Base-by-base conservation (phyloP, 2,888 invertebrate genomes). In the Lypha dubia region DNA sequence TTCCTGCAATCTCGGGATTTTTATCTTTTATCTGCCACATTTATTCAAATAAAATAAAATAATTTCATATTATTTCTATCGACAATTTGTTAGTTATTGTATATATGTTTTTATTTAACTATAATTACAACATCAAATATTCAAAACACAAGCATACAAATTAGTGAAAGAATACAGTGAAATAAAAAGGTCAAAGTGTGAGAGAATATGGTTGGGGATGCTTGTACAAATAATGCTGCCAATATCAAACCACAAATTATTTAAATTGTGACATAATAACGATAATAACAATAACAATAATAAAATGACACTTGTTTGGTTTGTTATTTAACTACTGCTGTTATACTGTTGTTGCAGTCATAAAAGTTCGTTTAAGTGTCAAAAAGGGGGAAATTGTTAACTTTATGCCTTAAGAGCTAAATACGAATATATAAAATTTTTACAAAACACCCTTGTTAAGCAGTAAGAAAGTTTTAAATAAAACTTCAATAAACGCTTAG, bases 361-460 rank as follows among this genome's bases (percentile, higher is more conserved):
- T 41, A 46, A 60, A 67, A 60, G 4, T 49, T 51, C n/a, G n/a
- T n/a, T 17, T 15, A 80, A 84, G 80, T 81, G 80, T 77, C 63
- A 81, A 76, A 82, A 81, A 84, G 84, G 81, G 81, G 77, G 75
- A 84, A 84, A 65, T 71, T 75, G 74, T 84, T 84, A 77, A 84
- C 84, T 84, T 84, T 74, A 68, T 62, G 73, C 67, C 79, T 73
- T 73, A 73, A 73, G 63, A 73, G 63, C 65, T 73, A 73, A 79
- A 77, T 22, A 53, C 35, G 28, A n/a, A 58, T n/a, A 58, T 35
- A 20, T 20, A 35, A 20, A 70, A 28, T 67, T 22, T 65, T 56
- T 11, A 28, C 17, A 75, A 75, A 67, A 46, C 75, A 70, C 70
- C 63, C 70, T 82, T 76, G 35, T 60, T 41, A 53, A 32, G 22